Conservation (phyloP, 2,113 vertebrate species). For the Isichthys henryi region DNA sequence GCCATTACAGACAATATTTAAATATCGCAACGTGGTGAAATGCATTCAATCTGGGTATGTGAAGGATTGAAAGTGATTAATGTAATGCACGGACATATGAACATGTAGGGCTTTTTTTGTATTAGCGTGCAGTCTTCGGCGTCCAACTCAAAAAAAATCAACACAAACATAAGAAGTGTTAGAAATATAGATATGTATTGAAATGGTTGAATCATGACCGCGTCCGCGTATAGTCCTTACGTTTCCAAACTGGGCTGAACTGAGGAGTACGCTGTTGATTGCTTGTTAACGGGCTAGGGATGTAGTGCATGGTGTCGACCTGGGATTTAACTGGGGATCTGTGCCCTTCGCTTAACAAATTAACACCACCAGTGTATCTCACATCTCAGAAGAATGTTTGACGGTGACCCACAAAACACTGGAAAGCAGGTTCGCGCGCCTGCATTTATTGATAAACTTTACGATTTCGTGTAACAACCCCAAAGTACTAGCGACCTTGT, state of each 20-base stretch:
- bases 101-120: neutral
- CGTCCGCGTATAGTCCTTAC: neutral
- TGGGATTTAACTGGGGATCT: neutral
- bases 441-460: neutral
- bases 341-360: neutral
- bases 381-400: conserved; percentile 1
- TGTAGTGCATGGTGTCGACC: neutral
- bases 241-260: neutral
- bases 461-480: neutral
- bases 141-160: neutral
- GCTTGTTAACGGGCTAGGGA: neutral
- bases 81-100: neutral
- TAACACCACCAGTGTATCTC: neutral
- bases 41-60: neutral
- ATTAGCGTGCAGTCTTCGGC: neutral
- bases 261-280: neutral
- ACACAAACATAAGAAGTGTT: neutral
- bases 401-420: neutral
- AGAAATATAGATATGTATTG: neutral
- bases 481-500: neutral
- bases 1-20: neutral
- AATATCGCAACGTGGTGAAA: neutral
- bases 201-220: neutral
- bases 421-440: neutral
- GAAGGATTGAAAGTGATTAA: neutral